Conservation (phyloP, 1,140 invertebrate genomes). For the Hydropsyche tenuis region DNA sequence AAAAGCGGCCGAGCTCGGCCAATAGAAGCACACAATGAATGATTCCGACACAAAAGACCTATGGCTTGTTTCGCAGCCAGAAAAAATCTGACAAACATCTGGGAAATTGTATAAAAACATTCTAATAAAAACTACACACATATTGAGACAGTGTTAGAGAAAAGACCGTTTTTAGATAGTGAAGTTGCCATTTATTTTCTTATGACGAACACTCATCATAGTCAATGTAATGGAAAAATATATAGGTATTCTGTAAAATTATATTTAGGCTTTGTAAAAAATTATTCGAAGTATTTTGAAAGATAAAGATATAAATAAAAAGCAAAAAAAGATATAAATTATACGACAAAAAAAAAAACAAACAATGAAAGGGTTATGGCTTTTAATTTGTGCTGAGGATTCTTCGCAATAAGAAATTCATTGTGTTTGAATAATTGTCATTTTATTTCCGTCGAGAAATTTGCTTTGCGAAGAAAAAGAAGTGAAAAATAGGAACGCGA, state of each 20-base stretch:
- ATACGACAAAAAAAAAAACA: not conserved
- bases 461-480: not conserved
- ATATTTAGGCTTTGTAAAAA: no score
- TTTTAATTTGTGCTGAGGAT: not conserved
- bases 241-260: no score
- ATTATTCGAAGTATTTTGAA: no score
- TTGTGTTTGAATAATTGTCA: constrained; percentile 23
- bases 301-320: no score
- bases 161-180: constrained; percentile 12
- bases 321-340: no score
- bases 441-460: constrained; percentile 10
- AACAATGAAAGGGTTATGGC: not conserved
- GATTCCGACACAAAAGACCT: constrained; percentile 14
- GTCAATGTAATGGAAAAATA: not conserved
- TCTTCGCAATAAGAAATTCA: constrained; percentile 8
- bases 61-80: not conserved
- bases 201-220: not conserved
- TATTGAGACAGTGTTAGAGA: not conserved
- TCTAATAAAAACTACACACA: not conserved
- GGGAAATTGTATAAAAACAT: constrained; percentile 17
- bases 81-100: constrained; percentile 24
- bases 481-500: not conserved
- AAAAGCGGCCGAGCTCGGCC: constrained; percentile 7
- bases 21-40: constrained; percentile 6
- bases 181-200: constrained; percentile 8